Percentiles rank a stretch among this genome's conserved stretches.
These are phyloP conservation scores for Porites evermanni DNA, from an alignment of 92 coral and sea anemone species.

Conservation along the genomic window DNA sequence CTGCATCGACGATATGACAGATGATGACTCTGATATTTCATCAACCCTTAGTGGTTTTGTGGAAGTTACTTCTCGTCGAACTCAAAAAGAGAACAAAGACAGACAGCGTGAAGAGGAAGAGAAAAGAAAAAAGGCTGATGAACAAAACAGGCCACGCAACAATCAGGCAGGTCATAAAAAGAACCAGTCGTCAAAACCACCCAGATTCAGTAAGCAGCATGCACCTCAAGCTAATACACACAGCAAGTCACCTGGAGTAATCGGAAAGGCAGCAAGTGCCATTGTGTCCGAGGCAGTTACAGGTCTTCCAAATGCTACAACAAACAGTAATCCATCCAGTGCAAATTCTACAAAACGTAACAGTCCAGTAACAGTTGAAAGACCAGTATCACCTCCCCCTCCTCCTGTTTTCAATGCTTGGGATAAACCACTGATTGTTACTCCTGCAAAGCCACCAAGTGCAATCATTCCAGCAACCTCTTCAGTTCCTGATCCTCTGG, in stretches of 20 bases:
- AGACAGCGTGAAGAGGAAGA: constrained; percentile 98
- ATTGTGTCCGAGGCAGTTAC: constrained; percentile 69
- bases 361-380: constrained; percentile 90
- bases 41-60: constrained; percentile 98
- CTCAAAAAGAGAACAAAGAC: constrained; percentile 94
- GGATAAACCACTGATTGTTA: constrained; percentile 93
- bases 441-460: constrained; percentile 91
- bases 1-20: constrained; percentile 95
- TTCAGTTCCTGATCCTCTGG: constrained; percentile 92
- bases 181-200: constrained; percentile 85
- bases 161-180: constrained; percentile 67
- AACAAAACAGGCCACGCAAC: constrained; percentile 76
- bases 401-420: constrained; percentile 96
- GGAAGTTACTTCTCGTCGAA: constrained; percentile 94
- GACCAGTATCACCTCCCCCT: constrained; percentile 84
- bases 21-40: constrained; percentile 92
- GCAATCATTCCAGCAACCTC: constrained; percentile 65
- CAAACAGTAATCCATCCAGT: constrained; percentile 82
- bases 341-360: constrained; percentile 90
- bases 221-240: constrained; percentile 61
- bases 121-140: constrained; percentile 77
- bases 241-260: constrained; percentile 58
- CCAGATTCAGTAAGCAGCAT: constrained; percentile 92
- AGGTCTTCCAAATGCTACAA: constrained; percentile 57
- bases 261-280: constrained; percentile 58